Evolutionary conservation across 2,888 invertebrate genomes (phyloP).

Genomic region (Gortyna flavago): DNA sequence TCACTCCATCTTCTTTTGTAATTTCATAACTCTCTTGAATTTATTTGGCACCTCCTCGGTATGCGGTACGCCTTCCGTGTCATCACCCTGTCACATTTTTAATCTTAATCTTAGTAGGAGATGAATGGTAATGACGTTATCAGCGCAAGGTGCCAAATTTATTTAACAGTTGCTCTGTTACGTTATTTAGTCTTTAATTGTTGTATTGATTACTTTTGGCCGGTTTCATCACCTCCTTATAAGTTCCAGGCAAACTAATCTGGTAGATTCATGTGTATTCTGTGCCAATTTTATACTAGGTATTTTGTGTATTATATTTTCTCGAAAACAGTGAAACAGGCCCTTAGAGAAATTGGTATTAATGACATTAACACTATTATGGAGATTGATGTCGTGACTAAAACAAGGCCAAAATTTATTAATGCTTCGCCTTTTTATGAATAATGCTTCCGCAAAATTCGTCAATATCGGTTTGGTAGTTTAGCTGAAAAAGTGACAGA

Average conservation of each 20-base stretch:
- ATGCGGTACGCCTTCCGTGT: background rate
- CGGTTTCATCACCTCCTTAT: background rate
- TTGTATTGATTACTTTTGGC: background rate
- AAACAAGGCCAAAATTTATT: constrained; percentile 23
- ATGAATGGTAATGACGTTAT: background rate
- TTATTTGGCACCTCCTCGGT: background rate
- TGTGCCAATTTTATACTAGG: no score
- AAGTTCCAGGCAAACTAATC: background rate
- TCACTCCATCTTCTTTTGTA: background rate
- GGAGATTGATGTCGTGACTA: constrained; percentile 42
- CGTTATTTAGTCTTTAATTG: background rate
- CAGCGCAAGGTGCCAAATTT: constrained; percentile 20
- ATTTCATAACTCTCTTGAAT: background rate
- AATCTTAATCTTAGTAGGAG: background rate
- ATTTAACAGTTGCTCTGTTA: background rate
- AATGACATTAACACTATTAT: constrained; percentile 15
- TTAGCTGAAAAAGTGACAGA: background rate
- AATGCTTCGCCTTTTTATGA: background rate
- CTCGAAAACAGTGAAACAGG: background rate
- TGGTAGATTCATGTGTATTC: background rate
- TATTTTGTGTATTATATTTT: background rate
- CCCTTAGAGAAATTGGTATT: constrained; percentile 8
- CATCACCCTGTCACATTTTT: background rate
- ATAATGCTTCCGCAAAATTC: constrained; percentile 8
- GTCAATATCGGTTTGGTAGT: background rate